Evolutionary conservation across 2,113 vertebrate genomes (phyloP).

Genomic region (Coptodon rendalli): DNA sequence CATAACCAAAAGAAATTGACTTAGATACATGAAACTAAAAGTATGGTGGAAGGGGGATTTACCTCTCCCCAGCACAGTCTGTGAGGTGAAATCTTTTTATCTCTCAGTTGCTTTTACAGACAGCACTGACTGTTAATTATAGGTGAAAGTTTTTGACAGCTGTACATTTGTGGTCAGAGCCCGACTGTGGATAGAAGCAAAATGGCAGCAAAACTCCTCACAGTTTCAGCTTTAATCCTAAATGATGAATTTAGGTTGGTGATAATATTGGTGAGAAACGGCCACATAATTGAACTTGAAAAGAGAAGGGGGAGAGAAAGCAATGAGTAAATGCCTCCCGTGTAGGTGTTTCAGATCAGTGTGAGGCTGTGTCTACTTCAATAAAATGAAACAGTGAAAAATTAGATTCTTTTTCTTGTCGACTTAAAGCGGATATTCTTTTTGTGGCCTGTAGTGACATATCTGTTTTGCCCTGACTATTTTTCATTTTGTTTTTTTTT

Average conservation of each 20-base stretch:
- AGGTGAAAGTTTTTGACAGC: not conserved
- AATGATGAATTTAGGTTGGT: not conserved
- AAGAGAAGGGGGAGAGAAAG: not conserved
- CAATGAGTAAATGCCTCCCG: not conserved
- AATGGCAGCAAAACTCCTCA: not conserved
- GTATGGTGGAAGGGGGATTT: not conserved
- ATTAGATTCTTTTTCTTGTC: not conserved
- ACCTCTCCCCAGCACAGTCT: not conserved
- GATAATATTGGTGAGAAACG: not conserved
- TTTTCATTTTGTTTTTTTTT: not conserved
- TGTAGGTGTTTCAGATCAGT: not conserved
- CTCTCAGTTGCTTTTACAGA: not conserved
- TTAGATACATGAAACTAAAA: not conserved
- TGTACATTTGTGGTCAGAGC: not conserved
- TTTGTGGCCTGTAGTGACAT: not conserved
- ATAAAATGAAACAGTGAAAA: not conserved
- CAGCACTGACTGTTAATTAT: not conserved
- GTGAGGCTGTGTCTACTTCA: not conserved
- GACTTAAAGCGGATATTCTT: not conserved
- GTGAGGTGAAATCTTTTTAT: not conserved
- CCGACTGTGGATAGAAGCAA: not conserved
- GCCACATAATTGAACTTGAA: not conserved
- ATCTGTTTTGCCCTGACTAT: not conserved
- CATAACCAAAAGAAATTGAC: conserved; percentile 33
- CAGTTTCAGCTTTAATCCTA: not conserved